These are phyloP conservation scores for Pteropus alecto DNA, from an alignment of 2,113 vertebrate genomes.

Conservation along the genomic window DNA sequence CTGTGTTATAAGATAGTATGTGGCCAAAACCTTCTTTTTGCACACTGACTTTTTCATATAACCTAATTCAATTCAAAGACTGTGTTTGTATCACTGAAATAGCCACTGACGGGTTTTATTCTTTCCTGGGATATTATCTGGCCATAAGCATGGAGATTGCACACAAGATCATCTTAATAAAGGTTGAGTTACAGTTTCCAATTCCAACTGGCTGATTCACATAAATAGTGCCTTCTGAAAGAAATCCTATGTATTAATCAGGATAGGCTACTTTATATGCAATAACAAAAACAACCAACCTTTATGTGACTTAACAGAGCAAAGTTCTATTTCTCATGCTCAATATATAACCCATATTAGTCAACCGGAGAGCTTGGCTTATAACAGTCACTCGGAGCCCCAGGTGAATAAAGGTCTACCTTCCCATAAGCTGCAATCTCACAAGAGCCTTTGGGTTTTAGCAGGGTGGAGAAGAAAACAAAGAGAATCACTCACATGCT, in stretches of 20 bases:
- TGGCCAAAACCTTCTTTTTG: not conserved
- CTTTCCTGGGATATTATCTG: not conserved
- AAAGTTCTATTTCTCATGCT: not conserved
- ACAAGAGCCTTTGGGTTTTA: not conserved
- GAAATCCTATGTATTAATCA: not conserved
- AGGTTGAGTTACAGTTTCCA: not conserved
- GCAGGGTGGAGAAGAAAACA: not conserved
- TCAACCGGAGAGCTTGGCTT: not conserved
- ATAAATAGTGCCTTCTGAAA: conserved; percentile 1
- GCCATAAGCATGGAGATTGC: not conserved
- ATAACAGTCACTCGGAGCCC: not conserved
- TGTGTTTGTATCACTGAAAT: not conserved
- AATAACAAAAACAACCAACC: not conserved
- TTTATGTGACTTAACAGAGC: not conserved
- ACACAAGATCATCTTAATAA: not conserved
- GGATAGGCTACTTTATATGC: not conserved
- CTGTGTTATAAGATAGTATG: not conserved
- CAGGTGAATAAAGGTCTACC: not conserved
- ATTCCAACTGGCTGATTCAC: not conserved
- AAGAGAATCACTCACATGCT: not conserved
- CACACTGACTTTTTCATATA: not conserved
- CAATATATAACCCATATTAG: rapidly evolving
- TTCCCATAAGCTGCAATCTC: not conserved
- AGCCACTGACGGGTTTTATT: not conserved
- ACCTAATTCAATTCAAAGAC: not conserved